phyloP scores from a whole-genome alignment of 2,888 invertebrate genomes.

The Hydrotaea diabolus region DNA sequence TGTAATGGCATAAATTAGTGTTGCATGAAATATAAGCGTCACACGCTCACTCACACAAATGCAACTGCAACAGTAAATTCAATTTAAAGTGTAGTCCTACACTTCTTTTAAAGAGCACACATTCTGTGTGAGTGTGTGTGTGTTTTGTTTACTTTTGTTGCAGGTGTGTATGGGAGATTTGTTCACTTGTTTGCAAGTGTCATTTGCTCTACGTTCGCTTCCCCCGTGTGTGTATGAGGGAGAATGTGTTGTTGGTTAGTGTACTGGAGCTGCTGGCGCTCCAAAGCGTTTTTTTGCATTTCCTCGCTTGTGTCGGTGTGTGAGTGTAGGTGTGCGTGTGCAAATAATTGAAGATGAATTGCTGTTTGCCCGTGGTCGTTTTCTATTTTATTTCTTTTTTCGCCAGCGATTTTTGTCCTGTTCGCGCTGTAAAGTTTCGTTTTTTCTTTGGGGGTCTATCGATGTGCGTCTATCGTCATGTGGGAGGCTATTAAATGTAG shows the following conservation, averaged over 20 bases:
- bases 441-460: conserved; percentile 8
- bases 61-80: neutral
- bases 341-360: conserved; percentile 36
- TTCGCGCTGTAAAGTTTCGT: neutral
- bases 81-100: conserved; percentile 16
- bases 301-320: neutral
- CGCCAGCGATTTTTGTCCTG: neutral
- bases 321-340: neutral
- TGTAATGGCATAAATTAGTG: conserved; percentile 56
- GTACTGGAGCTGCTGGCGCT: neutral
- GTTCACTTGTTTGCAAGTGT: conserved; percentile 28
- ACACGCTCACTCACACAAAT: neutral
- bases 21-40: conserved; percentile 19
- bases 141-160: neutral
- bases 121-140: neutral
- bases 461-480: neutral
- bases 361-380: conserved; percentile 24
- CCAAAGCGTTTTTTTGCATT: too few species aligned
- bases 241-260: neutral
- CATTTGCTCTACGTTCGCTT: conserved; percentile 14
- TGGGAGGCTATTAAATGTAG: conserved; percentile 26
- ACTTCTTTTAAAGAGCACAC: neutral
- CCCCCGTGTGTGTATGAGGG: neutral
- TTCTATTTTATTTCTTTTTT: neutral
- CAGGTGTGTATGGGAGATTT: neutral